Conservation (phyloP, 2,113 vertebrate genomes). For the Rallus limicola region DNA sequence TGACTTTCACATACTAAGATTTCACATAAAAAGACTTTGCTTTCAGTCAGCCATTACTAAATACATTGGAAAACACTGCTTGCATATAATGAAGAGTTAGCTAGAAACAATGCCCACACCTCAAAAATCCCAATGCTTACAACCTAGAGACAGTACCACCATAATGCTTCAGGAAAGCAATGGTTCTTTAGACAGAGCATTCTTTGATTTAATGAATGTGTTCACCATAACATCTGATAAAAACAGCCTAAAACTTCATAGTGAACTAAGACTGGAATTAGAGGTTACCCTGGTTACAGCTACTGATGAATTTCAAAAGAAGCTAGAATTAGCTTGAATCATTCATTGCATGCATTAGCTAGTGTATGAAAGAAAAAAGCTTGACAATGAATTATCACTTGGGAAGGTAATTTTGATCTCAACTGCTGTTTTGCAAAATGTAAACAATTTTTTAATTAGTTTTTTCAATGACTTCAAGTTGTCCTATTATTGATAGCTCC, state of each 20-base stretch:
- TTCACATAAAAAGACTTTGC: not conserved
- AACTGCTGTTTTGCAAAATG: conserved; percentile 21
- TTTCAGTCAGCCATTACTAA: not conserved
- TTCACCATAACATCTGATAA: not conserved
- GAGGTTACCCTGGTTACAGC: conserved; percentile 34
- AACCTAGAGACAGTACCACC: not conserved
- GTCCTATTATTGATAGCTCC: not conserved
- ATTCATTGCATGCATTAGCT: not conserved
- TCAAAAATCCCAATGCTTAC: not conserved
- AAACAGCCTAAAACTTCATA: not conserved
- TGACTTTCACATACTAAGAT: not conserved
- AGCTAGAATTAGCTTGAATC: conserved; percentile 3
- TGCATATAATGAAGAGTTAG: not conserved
- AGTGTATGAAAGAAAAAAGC: not conserved
- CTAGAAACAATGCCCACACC: not conserved
- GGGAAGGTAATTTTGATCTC: conserved; percentile 13
- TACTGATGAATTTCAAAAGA: not conserved
- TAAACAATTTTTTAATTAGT: conserved; percentile 57
- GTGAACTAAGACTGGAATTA: not conserved
- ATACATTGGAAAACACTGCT: not conserved
- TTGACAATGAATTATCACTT: conserved; percentile 10
- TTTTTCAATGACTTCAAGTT: conserved; percentile 20
- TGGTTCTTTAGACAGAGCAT: not conserved
- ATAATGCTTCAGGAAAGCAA: not conserved
- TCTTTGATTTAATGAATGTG: not conserved